phyloP scores from a whole-genome alignment of 2,888 invertebrate species.

The Melanargia galathea region DNA sequence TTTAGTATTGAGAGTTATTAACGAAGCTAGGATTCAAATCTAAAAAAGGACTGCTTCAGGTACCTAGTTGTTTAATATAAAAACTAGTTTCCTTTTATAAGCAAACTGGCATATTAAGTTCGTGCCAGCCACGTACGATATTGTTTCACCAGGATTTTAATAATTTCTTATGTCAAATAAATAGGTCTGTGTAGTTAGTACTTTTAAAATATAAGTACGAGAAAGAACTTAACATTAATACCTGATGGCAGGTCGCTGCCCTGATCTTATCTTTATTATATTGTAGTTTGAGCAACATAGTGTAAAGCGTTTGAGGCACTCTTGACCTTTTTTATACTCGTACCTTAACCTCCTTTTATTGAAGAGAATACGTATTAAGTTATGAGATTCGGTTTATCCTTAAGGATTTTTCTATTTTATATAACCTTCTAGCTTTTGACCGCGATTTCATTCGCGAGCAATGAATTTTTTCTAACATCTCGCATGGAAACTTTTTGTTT shows the following conservation, averaged over 20 bases:
- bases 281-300: background rate
- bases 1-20: background rate
- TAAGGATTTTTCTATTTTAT: background rate
- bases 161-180: background rate
- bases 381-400: background rate
- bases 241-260: background rate
- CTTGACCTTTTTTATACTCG: slow-evolving; percentile 15
- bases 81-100: no score
- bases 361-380: background rate
- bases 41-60: background rate
- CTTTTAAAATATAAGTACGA: no score
- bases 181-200: no score
- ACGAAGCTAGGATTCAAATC: background rate
- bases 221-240: background rate
- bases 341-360: background rate
- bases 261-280: background rate
- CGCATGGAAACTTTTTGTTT: no score
- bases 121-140: background rate
- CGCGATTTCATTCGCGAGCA: no score
- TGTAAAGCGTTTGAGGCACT: background rate
- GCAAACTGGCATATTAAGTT: background rate
- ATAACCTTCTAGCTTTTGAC: no score
- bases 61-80: background rate
- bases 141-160: background rate
- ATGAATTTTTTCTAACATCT: no score